Evolutionary conservation across 2,113 vertebrate genomes (phyloP).

Genomic region (Pedetes capensis): DNA sequence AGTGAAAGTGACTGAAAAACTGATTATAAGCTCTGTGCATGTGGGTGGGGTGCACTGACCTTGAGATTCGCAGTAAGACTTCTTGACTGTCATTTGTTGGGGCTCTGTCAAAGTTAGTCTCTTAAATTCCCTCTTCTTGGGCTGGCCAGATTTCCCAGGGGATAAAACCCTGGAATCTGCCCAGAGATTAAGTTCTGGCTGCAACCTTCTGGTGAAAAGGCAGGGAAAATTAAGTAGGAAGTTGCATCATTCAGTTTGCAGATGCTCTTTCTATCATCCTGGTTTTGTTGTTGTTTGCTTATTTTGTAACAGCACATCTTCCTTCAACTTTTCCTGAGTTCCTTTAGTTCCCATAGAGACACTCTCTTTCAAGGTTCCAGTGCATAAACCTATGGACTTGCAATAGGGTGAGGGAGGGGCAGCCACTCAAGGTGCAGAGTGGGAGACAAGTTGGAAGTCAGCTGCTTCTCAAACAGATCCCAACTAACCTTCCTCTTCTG

Average conservation of each 20-base stretch:
- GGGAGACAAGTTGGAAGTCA: not conserved
- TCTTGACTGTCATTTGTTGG: not conserved
- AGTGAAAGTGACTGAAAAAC: not conserved
- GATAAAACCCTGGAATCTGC: not conserved
- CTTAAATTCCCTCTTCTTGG: not conserved
- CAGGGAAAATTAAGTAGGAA: not conserved
- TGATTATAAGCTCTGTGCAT: not conserved
- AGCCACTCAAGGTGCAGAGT: not conserved
- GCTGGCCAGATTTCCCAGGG: not conserved
- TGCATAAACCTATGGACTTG: too few species aligned
- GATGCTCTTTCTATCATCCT: not conserved
- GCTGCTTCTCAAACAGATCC: not conserved
- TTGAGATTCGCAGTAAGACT: not conserved
- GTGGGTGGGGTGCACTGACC: not conserved
- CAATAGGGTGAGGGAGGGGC: accelerated
- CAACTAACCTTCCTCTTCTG: not conserved
- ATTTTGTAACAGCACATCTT: not conserved
- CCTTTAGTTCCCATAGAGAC: not conserved
- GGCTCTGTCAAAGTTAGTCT: not conserved
- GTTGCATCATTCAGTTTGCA: not conserved
- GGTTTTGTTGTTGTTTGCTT: not conserved
- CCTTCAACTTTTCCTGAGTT: not conserved
- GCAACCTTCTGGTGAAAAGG: not conserved
- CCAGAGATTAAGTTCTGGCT: not conserved
- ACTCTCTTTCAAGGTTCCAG: not conserved